Evolutionary conservation across 1,140 invertebrate species (phyloP).

Genomic region (Nomia melanderi): DNA sequence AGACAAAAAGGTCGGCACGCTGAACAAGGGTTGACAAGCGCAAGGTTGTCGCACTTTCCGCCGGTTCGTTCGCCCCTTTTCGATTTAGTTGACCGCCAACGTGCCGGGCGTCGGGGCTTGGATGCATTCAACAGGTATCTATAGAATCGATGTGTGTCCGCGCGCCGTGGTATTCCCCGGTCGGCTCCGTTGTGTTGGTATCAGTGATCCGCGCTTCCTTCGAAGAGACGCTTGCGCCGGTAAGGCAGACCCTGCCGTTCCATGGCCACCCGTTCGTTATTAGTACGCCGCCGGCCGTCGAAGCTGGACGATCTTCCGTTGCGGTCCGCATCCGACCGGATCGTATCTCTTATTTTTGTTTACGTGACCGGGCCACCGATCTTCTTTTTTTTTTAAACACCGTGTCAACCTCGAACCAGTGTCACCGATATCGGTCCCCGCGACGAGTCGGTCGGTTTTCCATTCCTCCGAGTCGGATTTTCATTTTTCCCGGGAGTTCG

Average conservation of each 20-base stretch:
- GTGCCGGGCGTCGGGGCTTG: slow-evolving; percentile 4
- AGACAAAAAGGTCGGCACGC: not conserved
- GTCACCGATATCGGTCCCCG: too few relatives aligned
- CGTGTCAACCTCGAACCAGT: too few relatives aligned
- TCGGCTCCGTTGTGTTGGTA: slow-evolving; percentile 28
- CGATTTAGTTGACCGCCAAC: slow-evolving; percentile 36
- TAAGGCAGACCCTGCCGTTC: slow-evolving; percentile 26
- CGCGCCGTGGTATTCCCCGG: not conserved
- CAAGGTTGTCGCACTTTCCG: not conserved
- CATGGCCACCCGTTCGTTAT: slow-evolving; percentile 21
- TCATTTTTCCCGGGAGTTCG: too few relatives aligned
- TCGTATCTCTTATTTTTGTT: slow-evolving; percentile 33
- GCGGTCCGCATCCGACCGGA: not conserved
- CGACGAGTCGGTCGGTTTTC: too few relatives aligned
- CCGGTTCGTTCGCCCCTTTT: slow-evolving; percentile 24
- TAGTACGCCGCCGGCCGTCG: slow-evolving; percentile 37
- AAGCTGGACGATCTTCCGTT: slow-evolving; percentile 16
- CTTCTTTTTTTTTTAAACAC: not conserved
- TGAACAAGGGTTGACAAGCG: not conserved
- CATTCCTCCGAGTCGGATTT: too few relatives aligned
- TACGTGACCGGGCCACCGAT: not conserved
- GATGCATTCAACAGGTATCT: slow-evolving; percentile 43
- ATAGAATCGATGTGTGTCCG: slow-evolving; percentile 44
- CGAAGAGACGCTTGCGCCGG: slow-evolving; percentile 36
- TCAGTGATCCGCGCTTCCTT: slow-evolving; percentile 38